phyloP scores from a whole-genome alignment of 2,797 vertebrate species.

The Anniella stebbinsi region DNA sequence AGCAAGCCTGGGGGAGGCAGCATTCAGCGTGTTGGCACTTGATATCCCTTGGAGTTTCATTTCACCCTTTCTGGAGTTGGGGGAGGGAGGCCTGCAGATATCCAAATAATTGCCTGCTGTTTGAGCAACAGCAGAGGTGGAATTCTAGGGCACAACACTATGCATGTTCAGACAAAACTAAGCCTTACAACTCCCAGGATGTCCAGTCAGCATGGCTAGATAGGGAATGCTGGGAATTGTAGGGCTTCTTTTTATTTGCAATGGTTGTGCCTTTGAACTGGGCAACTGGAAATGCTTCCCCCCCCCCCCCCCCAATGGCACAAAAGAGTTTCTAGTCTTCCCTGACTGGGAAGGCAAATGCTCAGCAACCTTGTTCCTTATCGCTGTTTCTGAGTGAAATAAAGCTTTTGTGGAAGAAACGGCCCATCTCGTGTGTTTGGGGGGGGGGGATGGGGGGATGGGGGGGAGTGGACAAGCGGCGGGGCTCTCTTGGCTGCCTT shows the following conservation, averaged over 20 bases:
- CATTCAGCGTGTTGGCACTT: background rate
- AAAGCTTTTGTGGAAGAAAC: constrained; percentile 51
- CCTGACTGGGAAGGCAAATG: background rate
- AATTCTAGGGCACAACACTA: too few relatives aligned
- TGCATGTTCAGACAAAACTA: too few relatives aligned
- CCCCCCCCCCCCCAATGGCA: background rate
- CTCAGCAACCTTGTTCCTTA: constrained; percentile 27
- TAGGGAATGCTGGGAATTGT: too few relatives aligned
- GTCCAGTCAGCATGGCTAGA: too few relatives aligned
- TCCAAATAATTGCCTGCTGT: background rate
- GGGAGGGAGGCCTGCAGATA: background rate
- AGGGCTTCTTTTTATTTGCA: too few relatives aligned
- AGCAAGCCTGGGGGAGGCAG: background rate
- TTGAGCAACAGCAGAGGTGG: background rate
- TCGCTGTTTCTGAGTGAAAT: constrained; percentile 65
- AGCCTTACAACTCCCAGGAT: too few relatives aligned
- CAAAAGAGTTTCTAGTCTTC: background rate
- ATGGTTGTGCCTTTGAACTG: constrained; percentile 31
- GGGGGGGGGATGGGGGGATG: too few relatives aligned
- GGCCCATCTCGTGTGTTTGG: background rate
- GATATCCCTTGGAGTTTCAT: background rate
- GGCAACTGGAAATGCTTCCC: background rate
- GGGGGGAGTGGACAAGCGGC: too few relatives aligned
- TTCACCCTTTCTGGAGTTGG: background rate
- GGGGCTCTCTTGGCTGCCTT: too few relatives aligned